Percentiles rank a stretch among this genome's conserved stretches.
phyloP scores from a whole-genome alignment of 2,113 vertebrate genomes.

The Marmota flaviventris region DNA sequence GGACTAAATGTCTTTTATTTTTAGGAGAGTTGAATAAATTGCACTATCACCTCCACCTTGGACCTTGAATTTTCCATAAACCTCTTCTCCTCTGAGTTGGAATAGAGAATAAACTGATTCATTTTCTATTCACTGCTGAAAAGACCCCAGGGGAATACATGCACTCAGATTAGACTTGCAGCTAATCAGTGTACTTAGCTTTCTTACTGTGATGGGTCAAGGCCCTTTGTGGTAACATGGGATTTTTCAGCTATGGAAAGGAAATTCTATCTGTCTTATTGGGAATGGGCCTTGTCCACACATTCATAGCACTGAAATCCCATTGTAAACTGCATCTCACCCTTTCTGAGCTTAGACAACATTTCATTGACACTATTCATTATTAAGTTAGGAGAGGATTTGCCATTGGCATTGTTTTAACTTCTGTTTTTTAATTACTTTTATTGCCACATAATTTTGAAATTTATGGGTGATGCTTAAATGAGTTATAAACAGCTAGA shows the following conservation, averaged over 20 bases:
- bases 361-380: conserved; percentile 47
- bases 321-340: not conserved
- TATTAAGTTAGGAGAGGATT: conserved; percentile 62
- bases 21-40: not conserved
- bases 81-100: not conserved
- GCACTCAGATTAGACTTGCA: not conserved
- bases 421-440: conserved; percentile 81
- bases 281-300: not conserved
- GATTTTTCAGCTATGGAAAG: conserved; percentile 32
- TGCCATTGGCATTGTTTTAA: conserved; percentile 71
- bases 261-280: conserved; percentile 29
- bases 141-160: not conserved
- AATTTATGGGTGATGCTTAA: conserved; percentile 70
- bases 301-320: conserved; percentile 15
- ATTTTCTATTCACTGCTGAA: conserved; percentile 33
- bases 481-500: conserved; percentile 75
- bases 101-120: conserved; percentile 11
- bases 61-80: conserved; percentile 4
- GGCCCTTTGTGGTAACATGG: not conserved
- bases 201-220: not conserved
- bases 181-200: conserved; percentile 39
- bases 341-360: conserved; percentile 24
- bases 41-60: not conserved
- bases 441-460: conserved; percentile 71
- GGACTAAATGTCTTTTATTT: conserved; percentile 1